Evolutionary conservation across 2,797 vertebrate species (phyloP).

Genomic region (Artibeus jamaicensis): DNA sequence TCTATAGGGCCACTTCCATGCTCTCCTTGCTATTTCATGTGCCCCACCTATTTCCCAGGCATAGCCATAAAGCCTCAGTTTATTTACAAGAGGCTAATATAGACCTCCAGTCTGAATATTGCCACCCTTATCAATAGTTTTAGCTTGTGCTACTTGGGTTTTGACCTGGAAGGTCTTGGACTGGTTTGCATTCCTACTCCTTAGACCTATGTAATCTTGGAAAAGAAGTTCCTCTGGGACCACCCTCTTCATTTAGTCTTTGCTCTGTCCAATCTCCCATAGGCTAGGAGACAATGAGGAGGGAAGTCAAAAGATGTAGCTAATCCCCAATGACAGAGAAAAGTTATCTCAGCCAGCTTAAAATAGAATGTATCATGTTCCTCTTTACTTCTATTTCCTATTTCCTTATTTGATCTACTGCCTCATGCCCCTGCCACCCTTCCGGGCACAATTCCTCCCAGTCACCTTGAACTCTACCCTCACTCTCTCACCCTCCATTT

Average conservation of each 20-base stretch:
- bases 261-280: neutral
- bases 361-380: neutral
- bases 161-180: neutral
- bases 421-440: neutral
- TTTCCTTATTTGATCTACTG: neutral
- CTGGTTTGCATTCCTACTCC: neutral
- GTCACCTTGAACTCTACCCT: neutral
- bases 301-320: neutral
- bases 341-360: neutral
- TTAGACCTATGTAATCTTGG: neutral
- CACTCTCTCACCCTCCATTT: neutral
- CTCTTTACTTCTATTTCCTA: neutral
- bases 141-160: neutral
- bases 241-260: neutral
- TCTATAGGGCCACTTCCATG: neutral
- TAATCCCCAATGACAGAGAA: neutral
- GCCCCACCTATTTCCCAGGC: neutral
- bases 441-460: neutral
- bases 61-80: neutral
- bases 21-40: too few relatives aligned
- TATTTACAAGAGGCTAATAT: neutral
- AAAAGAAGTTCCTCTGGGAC: neutral
- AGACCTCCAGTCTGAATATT: neutral
- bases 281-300: neutral
- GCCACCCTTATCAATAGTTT: neutral